Conservation (phyloP, 2,113 vertebrate genomes). For the Lepus timidus region DNA sequence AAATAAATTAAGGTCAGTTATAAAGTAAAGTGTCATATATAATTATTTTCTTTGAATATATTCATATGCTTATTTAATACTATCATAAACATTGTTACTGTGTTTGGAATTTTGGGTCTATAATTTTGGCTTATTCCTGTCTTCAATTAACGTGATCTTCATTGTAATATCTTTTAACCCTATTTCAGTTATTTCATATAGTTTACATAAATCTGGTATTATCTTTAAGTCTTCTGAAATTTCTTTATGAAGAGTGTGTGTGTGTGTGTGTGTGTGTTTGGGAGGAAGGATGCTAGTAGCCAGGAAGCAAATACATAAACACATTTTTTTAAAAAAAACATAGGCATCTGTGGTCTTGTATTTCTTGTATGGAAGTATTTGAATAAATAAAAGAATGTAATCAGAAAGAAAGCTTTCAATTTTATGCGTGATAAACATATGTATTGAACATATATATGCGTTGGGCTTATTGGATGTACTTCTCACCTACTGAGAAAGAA, state of each 20-base stretch:
- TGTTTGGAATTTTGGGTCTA: not conserved
- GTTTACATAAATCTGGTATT: not conserved
- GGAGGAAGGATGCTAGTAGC: not conserved
- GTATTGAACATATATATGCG: not conserved
- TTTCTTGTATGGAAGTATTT: not conserved
- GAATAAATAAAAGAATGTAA: not conserved
- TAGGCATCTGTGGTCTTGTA: not conserved
- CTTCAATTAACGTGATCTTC: not conserved
- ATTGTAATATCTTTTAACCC: not conserved
- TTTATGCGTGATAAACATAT: not conserved
- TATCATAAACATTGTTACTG: not conserved
- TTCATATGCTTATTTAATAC: not conserved
- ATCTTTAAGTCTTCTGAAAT: not conserved
- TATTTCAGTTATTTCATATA: conserved; percentile 15
- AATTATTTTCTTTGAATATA: conserved; percentile 29
- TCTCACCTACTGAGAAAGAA: not conserved
- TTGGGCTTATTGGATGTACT: not conserved
- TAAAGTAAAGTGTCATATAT: conserved; percentile 1
- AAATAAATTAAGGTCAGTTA: not conserved
- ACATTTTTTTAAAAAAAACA: not conserved
- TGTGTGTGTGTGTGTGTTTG: not conserved
- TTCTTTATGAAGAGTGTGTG: not conserved
- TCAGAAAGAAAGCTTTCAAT: conserved; percentile 1
- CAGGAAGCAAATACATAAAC: not conserved
- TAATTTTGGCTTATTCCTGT: not conserved